Evolutionary conservation across 2,888 invertebrate species (phyloP).

Genomic region (Pomacea canaliculata): DNA sequence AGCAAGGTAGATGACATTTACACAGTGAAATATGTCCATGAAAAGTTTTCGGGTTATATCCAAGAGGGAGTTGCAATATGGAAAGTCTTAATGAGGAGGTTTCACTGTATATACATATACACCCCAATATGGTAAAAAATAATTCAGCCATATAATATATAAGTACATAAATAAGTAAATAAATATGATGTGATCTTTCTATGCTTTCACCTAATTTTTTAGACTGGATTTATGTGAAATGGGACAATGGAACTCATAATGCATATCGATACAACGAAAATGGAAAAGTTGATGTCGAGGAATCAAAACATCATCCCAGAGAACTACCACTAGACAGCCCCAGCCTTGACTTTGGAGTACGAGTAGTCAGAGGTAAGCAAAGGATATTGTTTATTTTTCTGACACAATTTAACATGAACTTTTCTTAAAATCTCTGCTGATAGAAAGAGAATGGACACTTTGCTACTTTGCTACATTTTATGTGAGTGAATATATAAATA

Average conservation of each 20-base stretch:
- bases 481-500: not conserved
- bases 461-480: not conserved
- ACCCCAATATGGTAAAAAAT: too few relatives aligned
- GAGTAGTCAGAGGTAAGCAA: conserved; percentile 10
- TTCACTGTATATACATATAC: too few relatives aligned
- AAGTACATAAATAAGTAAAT: too few relatives aligned
- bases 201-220: not conserved
- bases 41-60: too few relatives aligned
- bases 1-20: too few relatives aligned
- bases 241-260: conserved; percentile 37
- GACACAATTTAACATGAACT: not conserved
- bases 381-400: not conserved
- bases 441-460: not conserved
- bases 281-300: conserved; percentile 26
- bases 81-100: too few relatives aligned
- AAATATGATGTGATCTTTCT: not conserved
- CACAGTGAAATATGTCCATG: too few relatives aligned
- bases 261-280: conserved; percentile 28
- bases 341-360: conserved; percentile 16
- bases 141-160: too few relatives aligned
- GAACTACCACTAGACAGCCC: conserved; percentile 21
- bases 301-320: conserved; percentile 21
- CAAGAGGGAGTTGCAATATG: too few relatives aligned
- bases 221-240: conserved; percentile 33
- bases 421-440: not conserved